A percentile compares a stretch with the other conserved stretches of the same genome.
Conservation (phyloP, 2,888 invertebrate species). For the Lasioglossum villosulum region DNA sequence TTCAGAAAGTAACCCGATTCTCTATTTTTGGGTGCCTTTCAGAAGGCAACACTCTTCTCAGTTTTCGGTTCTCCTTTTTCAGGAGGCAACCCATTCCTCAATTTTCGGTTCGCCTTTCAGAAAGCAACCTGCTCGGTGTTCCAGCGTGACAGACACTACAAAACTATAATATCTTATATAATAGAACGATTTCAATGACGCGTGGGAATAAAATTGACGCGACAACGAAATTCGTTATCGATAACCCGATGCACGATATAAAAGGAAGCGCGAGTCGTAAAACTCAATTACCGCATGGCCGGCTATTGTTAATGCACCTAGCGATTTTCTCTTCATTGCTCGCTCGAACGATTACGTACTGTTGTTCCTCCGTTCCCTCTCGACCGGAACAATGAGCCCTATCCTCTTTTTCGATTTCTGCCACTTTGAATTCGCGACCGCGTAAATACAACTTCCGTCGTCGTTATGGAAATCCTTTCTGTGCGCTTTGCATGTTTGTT, state of each 20-base stretch:
- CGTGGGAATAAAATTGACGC: not conserved
- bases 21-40: too few relatives aligned
- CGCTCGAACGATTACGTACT: constrained; percentile 40
- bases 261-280: constrained; percentile 43
- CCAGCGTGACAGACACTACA: too few relatives aligned
- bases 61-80: too few relatives aligned
- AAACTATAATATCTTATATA: too few relatives aligned
- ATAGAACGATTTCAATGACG: too few relatives aligned
- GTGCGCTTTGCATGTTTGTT: constrained; percentile 21
- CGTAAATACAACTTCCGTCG: constrained; percentile 44
- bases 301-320: constrained; percentile 42
- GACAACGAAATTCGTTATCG: not conserved
- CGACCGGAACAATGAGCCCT: constrained; percentile 34
- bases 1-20: too few relatives aligned
- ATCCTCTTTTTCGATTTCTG: constrained; percentile 54
- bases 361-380: constrained; percentile 42
- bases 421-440: constrained; percentile 37
- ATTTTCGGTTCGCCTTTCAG: too few relatives aligned
- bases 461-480: constrained; percentile 41
- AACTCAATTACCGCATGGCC: constrained; percentile 36
- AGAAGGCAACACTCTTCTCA: too few relatives aligned
- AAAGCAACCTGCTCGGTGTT: too few relatives aligned
- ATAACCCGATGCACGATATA: not conserved
- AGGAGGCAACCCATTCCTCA: too few relatives aligned
- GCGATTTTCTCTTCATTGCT: constrained; percentile 52